Conservation (phyloP, 1,140 invertebrate genomes). For the Halyomorpha halys region DNA sequence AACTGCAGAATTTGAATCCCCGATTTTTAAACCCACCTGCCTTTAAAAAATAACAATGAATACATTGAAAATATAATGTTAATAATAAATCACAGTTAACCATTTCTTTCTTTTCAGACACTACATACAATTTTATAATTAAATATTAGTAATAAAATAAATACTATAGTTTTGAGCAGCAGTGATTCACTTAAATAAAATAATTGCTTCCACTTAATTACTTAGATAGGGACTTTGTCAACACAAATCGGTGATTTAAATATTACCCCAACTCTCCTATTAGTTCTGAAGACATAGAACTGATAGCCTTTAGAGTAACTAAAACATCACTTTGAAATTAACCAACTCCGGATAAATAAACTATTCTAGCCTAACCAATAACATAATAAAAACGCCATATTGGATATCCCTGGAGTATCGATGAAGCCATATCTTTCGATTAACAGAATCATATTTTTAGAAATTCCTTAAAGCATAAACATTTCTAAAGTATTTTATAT, state of each 20-base stretch:
- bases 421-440: too few relatives aligned
- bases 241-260: background rate
- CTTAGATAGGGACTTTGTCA: background rate
- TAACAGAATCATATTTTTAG: too few relatives aligned
- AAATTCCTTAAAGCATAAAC: too few relatives aligned
- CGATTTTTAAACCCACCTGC: conserved; percentile 15
- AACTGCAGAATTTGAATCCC: background rate
- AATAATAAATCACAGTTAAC: background rate
- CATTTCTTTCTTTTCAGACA: too few relatives aligned
- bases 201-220: background rate
- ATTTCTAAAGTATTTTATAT: too few relatives aligned
- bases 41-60: conserved; percentile 7
- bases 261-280: conserved; percentile 17
- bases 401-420: too few relatives aligned
- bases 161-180: background rate
- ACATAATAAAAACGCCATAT: too few relatives aligned
- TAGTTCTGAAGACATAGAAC: conserved; percentile 18
- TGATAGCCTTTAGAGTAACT: too few relatives aligned
- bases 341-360: too few relatives aligned
- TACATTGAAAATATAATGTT: background rate
- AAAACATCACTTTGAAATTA: too few relatives aligned
- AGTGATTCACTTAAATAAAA: background rate
- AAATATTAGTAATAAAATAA: background rate
- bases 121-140: background rate
- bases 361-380: too few relatives aligned